A percentile compares a stretch with the other conserved stretches of the same genome.
Evolutionary conservation across 2,888 invertebrate species (phyloP).

Genomic region (Apodemia duryi): DNA sequence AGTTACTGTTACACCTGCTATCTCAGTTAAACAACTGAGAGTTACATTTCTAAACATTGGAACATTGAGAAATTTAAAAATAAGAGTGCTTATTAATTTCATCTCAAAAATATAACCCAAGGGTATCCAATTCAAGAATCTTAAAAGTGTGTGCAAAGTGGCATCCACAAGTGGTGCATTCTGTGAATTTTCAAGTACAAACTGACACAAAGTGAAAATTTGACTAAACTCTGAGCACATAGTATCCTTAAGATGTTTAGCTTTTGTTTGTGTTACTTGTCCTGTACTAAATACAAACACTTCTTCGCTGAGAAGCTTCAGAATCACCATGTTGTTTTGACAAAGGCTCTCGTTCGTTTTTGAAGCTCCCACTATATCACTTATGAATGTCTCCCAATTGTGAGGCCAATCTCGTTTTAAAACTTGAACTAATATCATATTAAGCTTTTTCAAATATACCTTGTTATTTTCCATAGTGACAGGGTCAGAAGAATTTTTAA

Average conservation of each 20-base stretch:
- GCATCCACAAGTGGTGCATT: constrained; percentile 97
- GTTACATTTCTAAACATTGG: constrained; percentile 99
- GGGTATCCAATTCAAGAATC: constrained; percentile 99
- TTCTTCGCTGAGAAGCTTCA: constrained; percentile 98
- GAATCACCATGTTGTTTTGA: constrained; percentile 99
- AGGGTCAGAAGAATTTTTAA: constrained; percentile 97
- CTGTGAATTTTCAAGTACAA: constrained; percentile 98
- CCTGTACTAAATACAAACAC: constrained; percentile 99
- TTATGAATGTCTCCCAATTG: constrained; percentile 99
- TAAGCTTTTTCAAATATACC: constrained; percentile 97
- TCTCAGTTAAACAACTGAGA: constrained; percentile 98
- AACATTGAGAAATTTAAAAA: constrained; percentile 97
- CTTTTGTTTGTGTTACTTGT: constrained; percentile 99
- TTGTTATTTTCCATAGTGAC: constrained; percentile 94
- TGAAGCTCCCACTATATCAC: constrained; percentile 99
- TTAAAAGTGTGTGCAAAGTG: constrained; percentile 95
- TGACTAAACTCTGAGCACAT: constrained; percentile 99
- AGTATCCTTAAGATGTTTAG: constrained; percentile 98
- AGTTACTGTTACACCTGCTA: constrained; percentile 93
- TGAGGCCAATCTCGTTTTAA: constrained; percentile 99
- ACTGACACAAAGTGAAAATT: constrained; percentile 98
- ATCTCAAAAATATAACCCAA: constrained; percentile 99
- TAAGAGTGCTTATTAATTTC: constrained; percentile 94
- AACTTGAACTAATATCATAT: constrained; percentile 99
- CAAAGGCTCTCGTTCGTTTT: constrained; percentile 99